Evolutionary conservation across 35 echinoderm and acorn worm genomes (phyloP).

Genomic region (Stichopus chloronotus): DNA sequence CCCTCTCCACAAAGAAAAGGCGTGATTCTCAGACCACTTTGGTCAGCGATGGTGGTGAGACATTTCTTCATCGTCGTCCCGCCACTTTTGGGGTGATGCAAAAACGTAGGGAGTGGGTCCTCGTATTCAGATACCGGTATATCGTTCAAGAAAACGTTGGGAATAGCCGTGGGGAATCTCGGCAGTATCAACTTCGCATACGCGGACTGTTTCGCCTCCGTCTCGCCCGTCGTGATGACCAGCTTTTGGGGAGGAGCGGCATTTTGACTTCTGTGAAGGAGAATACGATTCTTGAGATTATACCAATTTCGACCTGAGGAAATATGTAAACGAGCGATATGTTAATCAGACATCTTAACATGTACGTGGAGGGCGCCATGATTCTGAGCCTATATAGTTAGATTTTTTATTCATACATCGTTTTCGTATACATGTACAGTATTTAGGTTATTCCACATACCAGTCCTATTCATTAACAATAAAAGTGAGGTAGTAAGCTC

Average conservation of each 20-base stretch:
- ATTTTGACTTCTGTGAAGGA: background rate
- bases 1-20: background rate
- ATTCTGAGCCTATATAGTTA: too few relatives aligned
- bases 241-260: background rate
- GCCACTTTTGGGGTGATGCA: constrained; percentile 75
- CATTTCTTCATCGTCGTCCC: constrained; percentile 72
- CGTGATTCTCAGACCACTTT: background rate
- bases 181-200: background rate
- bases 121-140: constrained; percentile 2
- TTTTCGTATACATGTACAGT: too few relatives aligned
- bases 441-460: too few relatives aligned
- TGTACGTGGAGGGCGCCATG: too few relatives aligned
- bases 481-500: too few relatives aligned
- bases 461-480: too few relatives aligned
- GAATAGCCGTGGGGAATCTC: background rate
- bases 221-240: background rate
- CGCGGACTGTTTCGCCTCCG: background rate
- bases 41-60: constrained; percentile 7
- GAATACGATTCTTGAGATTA: background rate
- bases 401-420: too few relatives aligned
- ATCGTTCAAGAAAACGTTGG: background rate
- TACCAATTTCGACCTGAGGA: too few relatives aligned
- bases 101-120: constrained; percentile 43
- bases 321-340: too few relatives aligned
- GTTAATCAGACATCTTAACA: too few relatives aligned